A percentile compares a stretch with the other conserved stretches of the same genome.
Conservation (phyloP, 2,113 vertebrate genomes). For the Takifugu flavidus region DNA sequence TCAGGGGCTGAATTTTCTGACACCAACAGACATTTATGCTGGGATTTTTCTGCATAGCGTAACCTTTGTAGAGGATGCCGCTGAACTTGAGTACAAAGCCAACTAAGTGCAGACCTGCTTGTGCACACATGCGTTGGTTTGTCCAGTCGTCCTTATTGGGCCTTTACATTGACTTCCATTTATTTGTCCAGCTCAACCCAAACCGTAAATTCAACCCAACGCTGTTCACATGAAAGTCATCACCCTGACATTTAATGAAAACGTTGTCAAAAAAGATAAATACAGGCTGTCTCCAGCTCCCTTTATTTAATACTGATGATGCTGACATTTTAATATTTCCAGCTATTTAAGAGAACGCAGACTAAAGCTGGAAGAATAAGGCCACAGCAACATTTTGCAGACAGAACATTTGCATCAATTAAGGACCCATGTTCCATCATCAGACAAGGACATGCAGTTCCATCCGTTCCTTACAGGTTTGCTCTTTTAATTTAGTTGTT, state of each 20-base stretch:
- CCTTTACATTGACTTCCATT: no score
- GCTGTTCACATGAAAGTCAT: no score
- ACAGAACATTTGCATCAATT: neutral
- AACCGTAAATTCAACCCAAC: neutral
- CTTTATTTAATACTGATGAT: neutral
- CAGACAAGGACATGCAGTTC: no score
- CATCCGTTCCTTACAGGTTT: no score
- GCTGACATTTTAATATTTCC: neutral
- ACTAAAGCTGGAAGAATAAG: neutral
- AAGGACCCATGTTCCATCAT: neutral
- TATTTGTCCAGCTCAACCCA: no score
- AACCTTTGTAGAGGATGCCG: neutral
- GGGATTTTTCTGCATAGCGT: neutral
- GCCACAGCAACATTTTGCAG: neutral
- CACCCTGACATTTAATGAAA: no score
- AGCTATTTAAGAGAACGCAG: no score
- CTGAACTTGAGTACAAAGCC: conserved; percentile 5
- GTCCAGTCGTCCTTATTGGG: neutral
- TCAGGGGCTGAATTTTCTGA: conserved; percentile 10
- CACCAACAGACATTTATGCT: conserved; percentile 15
- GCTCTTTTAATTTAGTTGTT: neutral
- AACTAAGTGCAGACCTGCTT: neutral
- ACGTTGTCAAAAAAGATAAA: neutral
- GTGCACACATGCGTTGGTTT: neutral
- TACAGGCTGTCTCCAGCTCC: neutral